Base-by-base conservation (phyloP, 2,888 invertebrate genomes). In the Pycnomerus fuliginosus region DNA sequence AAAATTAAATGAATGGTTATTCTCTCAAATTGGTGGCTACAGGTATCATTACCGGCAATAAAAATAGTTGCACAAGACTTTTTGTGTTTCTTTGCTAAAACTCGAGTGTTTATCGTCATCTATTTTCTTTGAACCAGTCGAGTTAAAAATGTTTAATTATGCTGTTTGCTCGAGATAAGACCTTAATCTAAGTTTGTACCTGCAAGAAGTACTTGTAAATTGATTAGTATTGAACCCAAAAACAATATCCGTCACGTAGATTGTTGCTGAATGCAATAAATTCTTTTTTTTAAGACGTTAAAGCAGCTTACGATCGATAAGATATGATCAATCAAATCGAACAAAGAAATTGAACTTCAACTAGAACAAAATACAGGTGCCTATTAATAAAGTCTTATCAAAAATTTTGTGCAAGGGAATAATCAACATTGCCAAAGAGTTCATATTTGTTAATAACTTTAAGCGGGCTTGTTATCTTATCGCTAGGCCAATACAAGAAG, bases 391-490 rank as follows among this genome's bases (percentile, higher is more conserved):
- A 17, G 16, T 7, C 8, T 11, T 15, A 24, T 44, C 35, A 38
- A 7, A n/a, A 55, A 51, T 48, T 56, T 50, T 52, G 52, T 43
- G 39, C 48, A 39, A 46, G 39, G 44, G 48, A 51, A 60, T 56
- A 60, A 56, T 52, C 60, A 59, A 59, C 60, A 59, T 61, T 56
- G 56, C 57, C 47, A 59, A 57, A 58, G 57, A 48, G 44, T 16
- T 20, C 20, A 7, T 20, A 7, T 23, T 3, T 23, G 14, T 5
- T 20, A 22, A 34, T 4, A 15, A 8, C 35, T n/a, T 11, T 15
- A 11, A 5, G 5, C 25, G 23, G 20, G 12, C 22, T 12, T 24
- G 15, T 44, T 44, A 44, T 44, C 44, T 44, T 44, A 44, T 44
- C 44, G 24, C 16, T 31, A 38, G 44, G 17, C 27, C 34, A 41